phyloP scores from a whole-genome alignment of 2,888 invertebrate genomes.

The Stramonita haemastoma region DNA sequence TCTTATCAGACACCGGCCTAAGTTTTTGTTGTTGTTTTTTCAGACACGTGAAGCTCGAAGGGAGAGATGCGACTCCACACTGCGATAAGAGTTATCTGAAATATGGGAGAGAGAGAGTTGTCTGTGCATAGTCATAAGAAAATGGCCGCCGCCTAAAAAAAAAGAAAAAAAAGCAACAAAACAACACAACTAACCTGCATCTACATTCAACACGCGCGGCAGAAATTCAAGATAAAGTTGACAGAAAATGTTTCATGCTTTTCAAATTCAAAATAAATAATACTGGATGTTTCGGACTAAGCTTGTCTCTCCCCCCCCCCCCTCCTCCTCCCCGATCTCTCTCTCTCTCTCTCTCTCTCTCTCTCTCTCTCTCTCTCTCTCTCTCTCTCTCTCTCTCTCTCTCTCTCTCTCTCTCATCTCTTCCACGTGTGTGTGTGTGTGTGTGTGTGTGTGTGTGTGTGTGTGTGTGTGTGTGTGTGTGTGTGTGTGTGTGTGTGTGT shows the following conservation, averaged over 20 bases:
- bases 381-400: slow-evolving; percentile 42
- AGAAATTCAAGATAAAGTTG: neutral
- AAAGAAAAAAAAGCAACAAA: neutral
- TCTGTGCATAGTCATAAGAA: neutral
- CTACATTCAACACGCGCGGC: neutral
- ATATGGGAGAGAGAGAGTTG: too few species aligned
- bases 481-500: too few species aligned
- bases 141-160: neutral
- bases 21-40: too few species aligned
- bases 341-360: slow-evolving; percentile 47
- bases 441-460: neutral
- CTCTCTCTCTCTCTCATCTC: neutral
- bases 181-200: neutral
- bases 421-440: neutral
- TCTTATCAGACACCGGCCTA: too few species aligned
- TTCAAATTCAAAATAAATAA: neutral
- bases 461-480: neutral
- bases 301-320: neutral
- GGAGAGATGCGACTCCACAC: too few species aligned
- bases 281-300: neutral
- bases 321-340: neutral
- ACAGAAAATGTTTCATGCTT: neutral
- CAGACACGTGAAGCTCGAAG: too few species aligned
- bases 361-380: slow-evolving; percentile 47
- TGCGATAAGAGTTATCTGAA: too few species aligned